A percentile compares a stretch with the other conserved stretches of the same genome.
These are phyloP conservation scores for Trachelus tabidus DNA, from an alignment of 2,888 invertebrate genomes.

Conservation along the genomic window DNA sequence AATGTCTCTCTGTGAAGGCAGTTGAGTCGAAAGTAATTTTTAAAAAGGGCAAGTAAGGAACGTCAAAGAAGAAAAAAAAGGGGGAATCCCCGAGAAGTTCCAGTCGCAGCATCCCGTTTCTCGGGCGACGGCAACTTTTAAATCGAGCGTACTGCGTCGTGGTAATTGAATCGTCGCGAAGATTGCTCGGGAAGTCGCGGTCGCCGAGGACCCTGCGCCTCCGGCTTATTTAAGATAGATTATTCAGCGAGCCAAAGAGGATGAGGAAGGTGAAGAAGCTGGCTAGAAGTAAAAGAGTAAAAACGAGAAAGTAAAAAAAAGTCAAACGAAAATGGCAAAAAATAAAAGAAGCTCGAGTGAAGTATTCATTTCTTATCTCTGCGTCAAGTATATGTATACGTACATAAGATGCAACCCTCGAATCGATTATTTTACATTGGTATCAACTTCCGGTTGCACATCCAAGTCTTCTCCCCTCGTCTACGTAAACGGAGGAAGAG, in stretches of 20 bases:
- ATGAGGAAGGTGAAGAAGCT: not conserved
- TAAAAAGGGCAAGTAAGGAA: not conserved
- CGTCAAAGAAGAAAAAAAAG: not conserved
- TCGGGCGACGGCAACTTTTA: conserved; percentile 41
- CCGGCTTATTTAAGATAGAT: conserved; percentile 64
- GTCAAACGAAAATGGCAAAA: conserved; percentile 13
- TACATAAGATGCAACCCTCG: not conserved
- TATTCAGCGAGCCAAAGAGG: conserved; percentile 45
- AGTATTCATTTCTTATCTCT: not conserved
- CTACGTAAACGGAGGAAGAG: not conserved
- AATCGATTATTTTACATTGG: not conserved
- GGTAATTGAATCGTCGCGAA: conserved; percentile 61
- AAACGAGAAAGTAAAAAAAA: not conserved
- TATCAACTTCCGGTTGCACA: not conserved
- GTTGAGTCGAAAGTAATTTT: not conserved
- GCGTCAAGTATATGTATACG: too few species aligned
- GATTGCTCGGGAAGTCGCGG: conserved; percentile 55
- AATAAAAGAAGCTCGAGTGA: not conserved
- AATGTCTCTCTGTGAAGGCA: not conserved
- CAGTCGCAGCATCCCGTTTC: not conserved
- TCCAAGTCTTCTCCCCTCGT: not conserved
- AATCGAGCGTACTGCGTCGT: conserved; percentile 51
- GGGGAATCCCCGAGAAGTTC: not conserved
- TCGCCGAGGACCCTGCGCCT: conserved; percentile 38
- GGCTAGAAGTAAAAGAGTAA: not conserved